Percentiles rank a stretch among this genome's conserved stretches.
Conservation (phyloP, 64 coral and sea anemone species). For the Montipora capricornis region DNA sequence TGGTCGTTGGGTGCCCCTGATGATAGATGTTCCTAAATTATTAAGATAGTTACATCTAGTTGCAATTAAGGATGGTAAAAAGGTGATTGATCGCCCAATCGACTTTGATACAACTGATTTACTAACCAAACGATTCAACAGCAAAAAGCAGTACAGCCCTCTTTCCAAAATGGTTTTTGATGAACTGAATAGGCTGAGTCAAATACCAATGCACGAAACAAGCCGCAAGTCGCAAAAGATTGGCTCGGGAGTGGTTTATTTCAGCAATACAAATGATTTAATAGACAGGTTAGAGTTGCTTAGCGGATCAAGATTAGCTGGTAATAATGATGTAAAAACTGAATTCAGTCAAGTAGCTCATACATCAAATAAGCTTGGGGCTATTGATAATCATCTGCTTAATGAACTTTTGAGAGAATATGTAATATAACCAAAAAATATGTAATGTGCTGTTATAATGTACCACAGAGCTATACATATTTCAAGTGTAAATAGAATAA, state of each 20-base stretch:
- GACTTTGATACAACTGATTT: background rate
- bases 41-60: too few species aligned
- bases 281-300: background rate
- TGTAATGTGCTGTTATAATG: too few species aligned
- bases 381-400: background rate
- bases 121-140: constrained; percentile 2
- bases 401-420: background rate
- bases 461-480: constrained; percentile 26
- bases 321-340: constrained; percentile 44
- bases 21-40: too few species aligned
- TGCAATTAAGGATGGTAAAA: too few species aligned
- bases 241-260: constrained; percentile 13
- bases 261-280: constrained; percentile 20
- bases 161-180: constrained; percentile 21
- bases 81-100: too few species aligned
- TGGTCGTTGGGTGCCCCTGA: too few species aligned
- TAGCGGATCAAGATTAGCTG: constrained; percentile 16
- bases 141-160: constrained; percentile 13
- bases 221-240: constrained; percentile 1
- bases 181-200: background rate
- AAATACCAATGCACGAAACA: constrained; percentile 27
- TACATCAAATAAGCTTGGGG: background rate
- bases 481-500: background rate
- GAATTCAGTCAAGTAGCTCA: constrained; percentile 24
- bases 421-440: background rate